Percentiles rank a stretch among this genome's conserved stretches.
Conservation (phyloP, 2,113 vertebrate genomes). For the Morone saxatilis region DNA sequence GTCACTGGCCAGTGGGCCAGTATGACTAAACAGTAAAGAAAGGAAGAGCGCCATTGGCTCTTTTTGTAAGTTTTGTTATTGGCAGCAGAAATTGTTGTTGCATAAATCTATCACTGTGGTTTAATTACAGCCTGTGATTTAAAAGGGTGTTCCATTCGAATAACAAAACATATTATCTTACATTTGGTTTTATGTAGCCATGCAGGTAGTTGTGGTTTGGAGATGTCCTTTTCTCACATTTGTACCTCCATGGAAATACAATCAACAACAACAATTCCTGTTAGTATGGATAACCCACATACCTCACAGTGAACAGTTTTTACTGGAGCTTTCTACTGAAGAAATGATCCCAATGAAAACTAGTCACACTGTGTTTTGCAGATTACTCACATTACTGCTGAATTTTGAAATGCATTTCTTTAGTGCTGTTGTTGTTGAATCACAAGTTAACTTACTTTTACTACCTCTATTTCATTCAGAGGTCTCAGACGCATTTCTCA, state of each 20-base stretch:
- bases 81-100: constrained; percentile 8
- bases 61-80: constrained; percentile 25
- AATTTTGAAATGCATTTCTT: not conserved
- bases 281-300: not conserved
- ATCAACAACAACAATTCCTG: too few relatives aligned
- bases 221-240: not conserved
- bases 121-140: not conserved
- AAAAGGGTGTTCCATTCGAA: not conserved
- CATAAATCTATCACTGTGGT: not conserved
- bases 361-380: not conserved
- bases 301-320: not conserved
- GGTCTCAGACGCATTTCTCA: not conserved
- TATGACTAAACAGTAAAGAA: constrained; percentile 51
- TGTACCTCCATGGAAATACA: rapidly evolving
- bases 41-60: not conserved
- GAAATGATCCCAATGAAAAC: not conserved
- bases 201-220: not conserved
- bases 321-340: not conserved
- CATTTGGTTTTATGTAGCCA: not conserved
- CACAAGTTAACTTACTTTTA: not conserved
- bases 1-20: constrained; percentile 8
- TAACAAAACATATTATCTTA: rapidly evolving
- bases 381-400: not conserved
- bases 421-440: not conserved
- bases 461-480: not conserved